phyloP scores from a whole-genome alignment of 2,888 invertebrate species.

The Caenorhabditis sp. region DNA sequence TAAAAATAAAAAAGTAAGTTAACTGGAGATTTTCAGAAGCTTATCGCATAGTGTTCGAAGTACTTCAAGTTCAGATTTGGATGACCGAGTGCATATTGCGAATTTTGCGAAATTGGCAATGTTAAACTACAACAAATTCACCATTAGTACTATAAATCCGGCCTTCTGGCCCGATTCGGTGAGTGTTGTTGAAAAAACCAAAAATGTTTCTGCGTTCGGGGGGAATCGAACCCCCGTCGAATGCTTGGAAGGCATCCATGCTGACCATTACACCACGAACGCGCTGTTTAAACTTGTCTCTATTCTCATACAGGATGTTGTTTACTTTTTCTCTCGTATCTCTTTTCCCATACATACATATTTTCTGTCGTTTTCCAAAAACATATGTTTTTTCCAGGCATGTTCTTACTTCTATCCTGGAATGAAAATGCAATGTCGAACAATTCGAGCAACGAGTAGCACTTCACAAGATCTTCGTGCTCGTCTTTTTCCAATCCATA shows the following conservation, averaged over 20 bases:
- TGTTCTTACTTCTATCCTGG: conserved; percentile 31
- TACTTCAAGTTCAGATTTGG: conserved; percentile 32
- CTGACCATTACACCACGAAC: conserved; percentile 57
- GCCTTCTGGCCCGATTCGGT: conserved; percentile 27
- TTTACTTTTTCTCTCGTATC: too few relatives aligned
- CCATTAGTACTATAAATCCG: conserved; percentile 32
- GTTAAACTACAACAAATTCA: conserved; percentile 30
- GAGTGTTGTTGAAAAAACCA: not conserved
- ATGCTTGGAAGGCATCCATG: conserved; percentile 58
- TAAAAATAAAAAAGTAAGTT: too few relatives aligned
- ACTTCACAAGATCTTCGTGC: conserved; percentile 49
- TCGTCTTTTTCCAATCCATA: conserved; percentile 54
- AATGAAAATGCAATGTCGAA: conserved; percentile 12
- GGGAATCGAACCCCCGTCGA: conserved; percentile 21
- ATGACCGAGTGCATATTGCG: conserved; percentile 33
- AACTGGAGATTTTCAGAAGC: conserved; percentile 6
- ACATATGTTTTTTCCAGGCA: not conserved
- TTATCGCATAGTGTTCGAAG: conserved; percentile 18
- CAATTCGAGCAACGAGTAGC: conserved; percentile 16
- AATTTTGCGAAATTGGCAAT: conserved; percentile 33
- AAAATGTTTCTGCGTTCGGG: too few relatives aligned
- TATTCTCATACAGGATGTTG: too few relatives aligned
- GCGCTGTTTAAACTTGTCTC: too few relatives aligned
- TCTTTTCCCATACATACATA: too few relatives aligned
- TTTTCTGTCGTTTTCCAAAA: not conserved